Evolutionary conservation across 2,113 vertebrate species (phyloP).

Genomic region (Pseudolaguvia tuberculata): DNA sequence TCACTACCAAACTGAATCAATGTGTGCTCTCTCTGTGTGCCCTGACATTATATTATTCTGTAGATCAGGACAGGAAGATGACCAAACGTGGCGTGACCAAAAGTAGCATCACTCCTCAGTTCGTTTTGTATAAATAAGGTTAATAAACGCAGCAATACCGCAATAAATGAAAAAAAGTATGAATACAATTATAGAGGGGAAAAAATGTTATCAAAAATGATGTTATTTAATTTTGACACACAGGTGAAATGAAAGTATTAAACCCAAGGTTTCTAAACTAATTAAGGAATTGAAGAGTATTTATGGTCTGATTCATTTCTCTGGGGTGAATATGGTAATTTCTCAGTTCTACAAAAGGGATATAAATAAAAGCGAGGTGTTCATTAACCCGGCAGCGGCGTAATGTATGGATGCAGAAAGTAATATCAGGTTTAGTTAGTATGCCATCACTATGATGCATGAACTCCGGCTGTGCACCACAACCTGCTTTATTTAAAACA

Average conservation of each 20-base stretch:
- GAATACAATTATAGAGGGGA: background rate
- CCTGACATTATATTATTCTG: background rate
- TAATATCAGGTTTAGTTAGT: constrained; percentile 59
- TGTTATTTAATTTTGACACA: background rate
- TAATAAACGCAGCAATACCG: background rate
- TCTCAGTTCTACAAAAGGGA: constrained; percentile 60
- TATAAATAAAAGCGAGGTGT: constrained; percentile 65
- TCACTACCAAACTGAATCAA: no score
- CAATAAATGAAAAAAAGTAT: background rate
- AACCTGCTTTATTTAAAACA: constrained; percentile 54
- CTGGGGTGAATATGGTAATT: constrained; percentile 65
- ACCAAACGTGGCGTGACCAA: background rate
- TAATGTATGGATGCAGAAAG: constrained; percentile 63
- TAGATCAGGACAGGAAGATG: background rate
- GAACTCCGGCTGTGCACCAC: constrained; percentile 50
- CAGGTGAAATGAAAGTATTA: constrained; percentile 10
- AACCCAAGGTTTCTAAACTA: constrained; percentile 32
- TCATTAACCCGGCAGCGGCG: constrained; percentile 60
- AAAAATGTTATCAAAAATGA: no score
- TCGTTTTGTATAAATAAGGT: background rate
- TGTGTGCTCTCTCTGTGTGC: background rate
- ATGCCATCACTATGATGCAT: constrained; percentile 57
- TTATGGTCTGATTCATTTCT: constrained; percentile 59
- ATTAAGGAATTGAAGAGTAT: constrained; percentile 46
- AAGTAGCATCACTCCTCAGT: background rate